Evolutionary conservation across 2,113 vertebrate species (phyloP).

Genomic region (Probosciger aterrimus): DNA sequence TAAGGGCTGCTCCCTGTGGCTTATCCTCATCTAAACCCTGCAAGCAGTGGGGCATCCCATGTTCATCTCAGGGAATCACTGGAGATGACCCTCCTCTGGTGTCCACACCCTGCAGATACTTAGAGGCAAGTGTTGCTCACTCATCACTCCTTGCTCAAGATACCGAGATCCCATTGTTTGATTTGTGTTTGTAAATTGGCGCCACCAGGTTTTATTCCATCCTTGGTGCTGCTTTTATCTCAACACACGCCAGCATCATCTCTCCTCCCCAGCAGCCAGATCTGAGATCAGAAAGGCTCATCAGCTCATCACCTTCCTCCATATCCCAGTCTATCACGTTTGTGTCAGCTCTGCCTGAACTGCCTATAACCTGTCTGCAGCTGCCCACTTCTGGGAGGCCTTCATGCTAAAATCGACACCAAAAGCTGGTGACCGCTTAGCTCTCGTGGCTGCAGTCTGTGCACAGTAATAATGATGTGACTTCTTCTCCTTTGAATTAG

Average conservation of each 20-base stretch:
- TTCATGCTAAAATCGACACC: not conserved
- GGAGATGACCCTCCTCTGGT: not conserved
- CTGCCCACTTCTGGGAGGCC: not conserved
- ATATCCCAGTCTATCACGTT: accelerated
- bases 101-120: not conserved
- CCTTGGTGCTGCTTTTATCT: not conserved
- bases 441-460: not conserved
- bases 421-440: not conserved
- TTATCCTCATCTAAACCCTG: not conserved
- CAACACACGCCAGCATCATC: not conserved
- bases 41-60: not conserved
- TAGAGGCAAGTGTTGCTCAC: not conserved
- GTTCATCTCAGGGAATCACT: not conserved
- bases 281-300: not conserved
- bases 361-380: not conserved
- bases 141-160: not conserved
- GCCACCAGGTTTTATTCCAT: accelerated
- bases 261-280: not conserved
- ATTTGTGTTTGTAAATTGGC: not conserved
- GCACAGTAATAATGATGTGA: not conserved
- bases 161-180: not conserved
- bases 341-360: not conserved
- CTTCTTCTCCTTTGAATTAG: not conserved
- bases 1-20: not conserved
- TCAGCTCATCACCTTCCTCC: not conserved